These are phyloP conservation scores for Lagopus muta DNA, from an alignment of 2,113 vertebrate genomes.

Conservation along the genomic window DNA sequence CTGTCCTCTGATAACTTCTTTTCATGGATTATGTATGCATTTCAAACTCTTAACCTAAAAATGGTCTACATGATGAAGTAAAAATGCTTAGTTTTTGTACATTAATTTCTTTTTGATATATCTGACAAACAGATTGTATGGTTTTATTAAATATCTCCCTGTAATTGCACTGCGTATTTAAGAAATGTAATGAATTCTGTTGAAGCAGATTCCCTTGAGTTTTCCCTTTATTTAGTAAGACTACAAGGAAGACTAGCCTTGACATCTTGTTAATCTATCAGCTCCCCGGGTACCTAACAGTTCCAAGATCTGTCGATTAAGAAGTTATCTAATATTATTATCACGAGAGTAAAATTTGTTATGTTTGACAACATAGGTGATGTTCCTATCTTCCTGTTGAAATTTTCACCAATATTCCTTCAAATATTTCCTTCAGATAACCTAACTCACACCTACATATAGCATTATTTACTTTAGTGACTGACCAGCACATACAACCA, in stretches of 20 bases:
- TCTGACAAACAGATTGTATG: constrained; percentile 37
- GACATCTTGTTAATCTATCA: constrained; percentile 49
- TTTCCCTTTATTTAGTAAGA: constrained; percentile 25
- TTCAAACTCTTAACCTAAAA: constrained; percentile 11
- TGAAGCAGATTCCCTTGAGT: neutral
- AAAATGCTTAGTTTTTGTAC: constrained; percentile 38
- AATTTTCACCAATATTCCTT: neutral
- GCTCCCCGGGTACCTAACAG: neutral
- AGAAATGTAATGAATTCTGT: constrained; percentile 55
- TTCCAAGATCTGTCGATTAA: constrained; percentile 36
- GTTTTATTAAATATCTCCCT: constrained; percentile 63
- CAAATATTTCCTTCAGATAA: neutral
- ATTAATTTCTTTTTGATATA: constrained; percentile 35
- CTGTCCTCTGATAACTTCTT: neutral
- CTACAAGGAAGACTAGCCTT: constrained; percentile 33
- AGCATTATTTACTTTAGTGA: neutral
- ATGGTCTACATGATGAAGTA: neutral
- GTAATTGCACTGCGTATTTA: constrained; percentile 68
- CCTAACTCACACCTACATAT: neutral
- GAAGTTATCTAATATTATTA: constrained; percentile 43
- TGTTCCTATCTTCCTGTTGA: neutral
- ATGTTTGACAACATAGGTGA: neutral
- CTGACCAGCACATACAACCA: neutral
- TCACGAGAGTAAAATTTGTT: constrained; percentile 30
- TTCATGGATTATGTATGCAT: neutral